These are phyloP conservation scores for Charanyca ferruginea DNA, from an alignment of 2,888 invertebrate genomes.

Conservation along the genomic window DNA sequence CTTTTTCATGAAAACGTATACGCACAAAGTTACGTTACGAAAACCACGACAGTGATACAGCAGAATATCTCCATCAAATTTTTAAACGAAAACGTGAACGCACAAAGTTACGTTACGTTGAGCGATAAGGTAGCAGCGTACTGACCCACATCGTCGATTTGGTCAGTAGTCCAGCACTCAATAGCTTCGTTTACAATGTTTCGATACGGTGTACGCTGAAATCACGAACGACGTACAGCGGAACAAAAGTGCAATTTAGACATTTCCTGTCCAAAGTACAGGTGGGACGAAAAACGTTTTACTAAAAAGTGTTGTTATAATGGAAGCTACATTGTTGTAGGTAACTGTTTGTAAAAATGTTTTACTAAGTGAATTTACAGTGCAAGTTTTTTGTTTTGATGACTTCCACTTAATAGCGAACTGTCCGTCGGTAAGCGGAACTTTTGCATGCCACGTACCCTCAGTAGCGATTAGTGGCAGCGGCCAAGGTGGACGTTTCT, in stretches of 20 bases:
- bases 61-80: background rate
- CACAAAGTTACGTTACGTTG: conserved; percentile 32
- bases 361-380: too few relatives aligned
- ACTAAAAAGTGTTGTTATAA: background rate
- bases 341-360: too few relatives aligned
- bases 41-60: too few relatives aligned
- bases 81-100: conserved; percentile 33
- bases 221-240: conserved; percentile 72
- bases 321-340: too few relatives aligned
- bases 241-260: conserved; percentile 78
- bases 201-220: conserved; percentile 58
- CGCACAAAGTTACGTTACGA: too few relatives aligned
- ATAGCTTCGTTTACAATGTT: conserved; percentile 45
- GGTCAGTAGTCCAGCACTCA: conserved; percentile 54
- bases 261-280: conserved; percentile 70
- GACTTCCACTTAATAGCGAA: too few relatives aligned
- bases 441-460: too few relatives aligned
- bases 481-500: too few relatives aligned
- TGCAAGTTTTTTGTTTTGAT: too few relatives aligned
- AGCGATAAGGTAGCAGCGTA: conserved; percentile 29
- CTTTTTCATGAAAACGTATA: too few relatives aligned
- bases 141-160: conserved; percentile 82
- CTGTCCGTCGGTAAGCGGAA: too few relatives aligned
- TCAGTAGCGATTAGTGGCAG: too few relatives aligned
- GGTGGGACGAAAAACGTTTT: conserved; percentile 32